These are phyloP conservation scores for Dolichopus griseipennis DNA, from an alignment of 2,888 invertebrate genomes.

Conservation along the genomic window DNA sequence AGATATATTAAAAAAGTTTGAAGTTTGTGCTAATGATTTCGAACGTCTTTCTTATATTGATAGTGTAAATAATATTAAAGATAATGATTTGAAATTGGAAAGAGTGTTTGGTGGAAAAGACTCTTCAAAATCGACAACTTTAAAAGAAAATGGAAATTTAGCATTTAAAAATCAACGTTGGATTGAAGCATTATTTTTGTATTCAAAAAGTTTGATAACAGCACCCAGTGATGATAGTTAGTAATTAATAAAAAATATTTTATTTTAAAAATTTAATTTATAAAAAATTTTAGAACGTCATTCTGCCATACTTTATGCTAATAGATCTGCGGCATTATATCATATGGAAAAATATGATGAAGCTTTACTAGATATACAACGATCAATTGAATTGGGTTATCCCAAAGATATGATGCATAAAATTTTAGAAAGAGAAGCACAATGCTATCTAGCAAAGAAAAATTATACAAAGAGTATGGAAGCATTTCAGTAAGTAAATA, in stretches of 20 bases:
- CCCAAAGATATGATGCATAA: slow-evolving; percentile 67
- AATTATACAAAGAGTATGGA: slow-evolving; percentile 54
- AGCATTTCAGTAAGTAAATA: slow-evolving; percentile 48
- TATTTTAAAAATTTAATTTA: neutral
- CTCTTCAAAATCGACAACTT: slow-evolving; percentile 49
- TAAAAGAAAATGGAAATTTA: slow-evolving; percentile 64
- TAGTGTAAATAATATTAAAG: slow-evolving; percentile 43
- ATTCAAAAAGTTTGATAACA: slow-evolving; percentile 59
- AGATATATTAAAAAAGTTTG: slow-evolving; percentile 55
- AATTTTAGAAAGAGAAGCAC: slow-evolving; percentile 63
- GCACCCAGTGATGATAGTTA: slow-evolving; percentile 62
- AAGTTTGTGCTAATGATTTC: slow-evolving; percentile 52
- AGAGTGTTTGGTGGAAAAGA: slow-evolving; percentile 47
- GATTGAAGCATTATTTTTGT: slow-evolving; percentile 57
- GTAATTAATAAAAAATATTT: slow-evolving; percentile 22
- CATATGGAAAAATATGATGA: slow-evolving; percentile 60
- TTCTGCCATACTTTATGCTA: slow-evolving; percentile 62
- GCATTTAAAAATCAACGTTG: slow-evolving; percentile 64
- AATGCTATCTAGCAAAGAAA: slow-evolving; percentile 59
- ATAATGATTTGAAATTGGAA: slow-evolving; percentile 47
- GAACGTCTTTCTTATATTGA: slow-evolving; percentile 57
- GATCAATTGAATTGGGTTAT: slow-evolving; percentile 55
- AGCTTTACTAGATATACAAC: slow-evolving; percentile 61
- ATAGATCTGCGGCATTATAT: slow-evolving; percentile 71
- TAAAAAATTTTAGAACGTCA: slow-evolving; percentile 47